phyloP scores from a whole-genome alignment of 2,113 vertebrate species.

The Nansenia antarctica region DNA sequence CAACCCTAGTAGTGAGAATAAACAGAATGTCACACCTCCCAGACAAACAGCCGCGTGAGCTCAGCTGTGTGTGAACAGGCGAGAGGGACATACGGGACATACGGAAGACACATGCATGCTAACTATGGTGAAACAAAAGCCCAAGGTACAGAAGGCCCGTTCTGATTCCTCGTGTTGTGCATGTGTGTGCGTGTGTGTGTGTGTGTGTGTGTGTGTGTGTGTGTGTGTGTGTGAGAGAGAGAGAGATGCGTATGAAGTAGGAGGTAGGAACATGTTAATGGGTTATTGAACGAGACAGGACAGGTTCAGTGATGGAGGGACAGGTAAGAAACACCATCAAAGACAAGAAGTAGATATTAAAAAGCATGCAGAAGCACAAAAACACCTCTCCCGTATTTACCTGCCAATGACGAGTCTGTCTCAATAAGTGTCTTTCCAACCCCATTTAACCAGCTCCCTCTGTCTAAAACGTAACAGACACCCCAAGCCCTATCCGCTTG shows the following conservation, averaged over 20 bases:
- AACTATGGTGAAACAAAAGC: not conserved
- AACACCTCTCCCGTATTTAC: constrained; percentile 49
- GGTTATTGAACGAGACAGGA: constrained; percentile 26
- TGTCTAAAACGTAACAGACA: not conserved
- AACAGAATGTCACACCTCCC: not conserved
- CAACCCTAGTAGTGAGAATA: not conserved
- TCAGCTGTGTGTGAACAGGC: no score
- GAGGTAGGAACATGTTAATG: constrained; percentile 15
- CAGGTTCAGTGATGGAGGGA: constrained; percentile 2
- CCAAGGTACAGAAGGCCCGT: not conserved
- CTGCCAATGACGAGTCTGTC: not conserved
- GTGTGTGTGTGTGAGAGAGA: not conserved
- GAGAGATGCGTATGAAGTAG: no score
- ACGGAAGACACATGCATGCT: constrained; percentile 19
- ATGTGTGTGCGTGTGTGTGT: not conserved
- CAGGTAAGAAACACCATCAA: constrained; percentile 20
- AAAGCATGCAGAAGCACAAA: constrained; percentile 68
- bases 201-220: constrained; percentile 6
- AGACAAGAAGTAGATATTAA: constrained; percentile 18
- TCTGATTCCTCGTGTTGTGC: not conserved
- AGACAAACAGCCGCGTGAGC: not conserved
- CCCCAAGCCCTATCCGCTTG: not conserved
- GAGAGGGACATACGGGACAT: no score
- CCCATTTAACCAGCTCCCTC: not conserved
- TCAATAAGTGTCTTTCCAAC: not conserved